Evolutionary conservation across 2,113 vertebrate genomes (phyloP).

Genomic region (Cynopterus brachyotis): DNA sequence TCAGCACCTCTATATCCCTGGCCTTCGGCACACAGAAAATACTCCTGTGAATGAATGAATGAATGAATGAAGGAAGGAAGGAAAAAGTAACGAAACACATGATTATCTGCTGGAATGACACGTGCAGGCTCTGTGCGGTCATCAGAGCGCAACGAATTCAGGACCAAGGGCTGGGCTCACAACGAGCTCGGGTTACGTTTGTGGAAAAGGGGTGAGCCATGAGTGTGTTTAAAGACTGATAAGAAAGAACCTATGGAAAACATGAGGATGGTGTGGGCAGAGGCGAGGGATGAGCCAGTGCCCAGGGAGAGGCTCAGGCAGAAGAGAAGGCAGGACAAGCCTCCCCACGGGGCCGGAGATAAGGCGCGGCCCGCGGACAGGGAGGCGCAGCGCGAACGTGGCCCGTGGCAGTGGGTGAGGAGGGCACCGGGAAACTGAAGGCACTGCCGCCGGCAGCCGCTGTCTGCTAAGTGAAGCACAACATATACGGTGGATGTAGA

Average conservation of each 20-base stretch:
- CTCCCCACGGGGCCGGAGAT: background rate
- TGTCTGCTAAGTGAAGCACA: background rate
- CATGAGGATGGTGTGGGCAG: rapidly evolving
- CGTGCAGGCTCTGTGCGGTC: background rate
- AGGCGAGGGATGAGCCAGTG: background rate
- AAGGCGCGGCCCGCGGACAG: rapidly evolving
- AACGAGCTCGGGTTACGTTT: background rate
- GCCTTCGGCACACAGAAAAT: background rate
- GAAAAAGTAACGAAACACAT: background rate
- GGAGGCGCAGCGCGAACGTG: background rate
- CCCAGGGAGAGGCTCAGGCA: background rate
- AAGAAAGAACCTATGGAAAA: background rate
- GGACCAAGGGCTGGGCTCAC: background rate
- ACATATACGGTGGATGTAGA: rapidly evolving
- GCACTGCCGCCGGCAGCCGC: background rate
- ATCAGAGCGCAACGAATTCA: background rate
- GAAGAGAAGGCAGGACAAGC: background rate
- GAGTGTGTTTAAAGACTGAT: background rate
- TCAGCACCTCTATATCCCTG: background rate
- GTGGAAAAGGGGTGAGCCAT: background rate
- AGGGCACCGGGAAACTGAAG: background rate
- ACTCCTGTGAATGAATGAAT: background rate
- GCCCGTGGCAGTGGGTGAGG: background rate
- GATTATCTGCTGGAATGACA: background rate
- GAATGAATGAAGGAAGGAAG: too few species aligned